These are phyloP conservation scores for Argyresthia albistria DNA, from an alignment of 2,888 invertebrate genomes.

Conservation along the genomic window DNA sequence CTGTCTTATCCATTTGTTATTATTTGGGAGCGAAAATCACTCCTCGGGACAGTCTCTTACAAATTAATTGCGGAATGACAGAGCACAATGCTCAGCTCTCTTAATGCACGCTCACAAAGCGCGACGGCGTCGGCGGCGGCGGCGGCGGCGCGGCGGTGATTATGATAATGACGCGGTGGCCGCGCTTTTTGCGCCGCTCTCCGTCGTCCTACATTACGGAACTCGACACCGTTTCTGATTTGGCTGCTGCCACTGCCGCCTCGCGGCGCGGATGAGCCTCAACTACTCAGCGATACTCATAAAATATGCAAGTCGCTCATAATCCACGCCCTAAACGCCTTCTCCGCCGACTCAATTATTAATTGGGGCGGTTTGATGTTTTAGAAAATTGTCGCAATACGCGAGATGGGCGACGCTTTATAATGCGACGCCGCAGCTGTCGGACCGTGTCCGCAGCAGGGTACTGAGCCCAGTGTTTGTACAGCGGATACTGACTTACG, in stretches of 20 bases:
- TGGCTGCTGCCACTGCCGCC: constrained; percentile 13
- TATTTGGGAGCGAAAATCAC: constrained; percentile 29
- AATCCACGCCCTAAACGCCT: constrained; percentile 68
- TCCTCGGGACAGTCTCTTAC: constrained; percentile 43
- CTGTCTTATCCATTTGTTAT: neutral
- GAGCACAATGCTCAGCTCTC: constrained; percentile 59
- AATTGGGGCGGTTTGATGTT: constrained; percentile 67
- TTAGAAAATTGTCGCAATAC: constrained; percentile 67
- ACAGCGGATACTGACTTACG: neutral
- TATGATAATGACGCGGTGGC: constrained; percentile 68
- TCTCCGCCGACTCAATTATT: constrained; percentile 65
- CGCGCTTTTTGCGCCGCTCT: constrained; percentile 57
- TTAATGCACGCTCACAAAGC: constrained; percentile 68
- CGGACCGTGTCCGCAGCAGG: constrained; percentile 6
- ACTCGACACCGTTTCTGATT: constrained; percentile 47
- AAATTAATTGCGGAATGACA: constrained; percentile 67
- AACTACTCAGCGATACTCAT: constrained; percentile 55
- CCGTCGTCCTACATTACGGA: constrained; percentile 44
- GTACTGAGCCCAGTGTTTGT: neutral
- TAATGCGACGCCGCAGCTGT: constrained; percentile 53
- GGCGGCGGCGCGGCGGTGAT: constrained; percentile 51
- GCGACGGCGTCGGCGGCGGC: constrained; percentile 23
- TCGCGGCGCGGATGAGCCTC: constrained; percentile 35
- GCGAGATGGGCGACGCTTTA: constrained; percentile 52
- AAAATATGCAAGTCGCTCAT: constrained; percentile 67